Evolutionary conservation across 2,113 vertebrate species (phyloP).

Genomic region (Lepidiolamprologus cunningtoni): DNA sequence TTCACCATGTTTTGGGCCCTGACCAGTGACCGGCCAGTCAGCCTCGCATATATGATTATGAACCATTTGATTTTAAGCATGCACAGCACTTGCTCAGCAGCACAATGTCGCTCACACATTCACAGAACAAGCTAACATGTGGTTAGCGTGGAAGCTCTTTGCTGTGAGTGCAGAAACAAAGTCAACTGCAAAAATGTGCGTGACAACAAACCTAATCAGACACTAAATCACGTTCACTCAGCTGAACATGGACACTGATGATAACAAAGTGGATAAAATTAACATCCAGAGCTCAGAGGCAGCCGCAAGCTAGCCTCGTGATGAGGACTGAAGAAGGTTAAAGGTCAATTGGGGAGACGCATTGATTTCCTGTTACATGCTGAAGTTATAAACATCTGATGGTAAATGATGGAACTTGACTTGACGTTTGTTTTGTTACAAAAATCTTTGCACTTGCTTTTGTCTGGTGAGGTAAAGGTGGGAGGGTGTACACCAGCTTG

Average conservation of each 20-base stretch:
- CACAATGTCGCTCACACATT: neutral
- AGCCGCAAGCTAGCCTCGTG: fast-evolving
- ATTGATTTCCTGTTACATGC: neutral
- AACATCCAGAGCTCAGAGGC: neutral
- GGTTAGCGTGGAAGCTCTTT: neutral
- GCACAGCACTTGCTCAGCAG: neutral
- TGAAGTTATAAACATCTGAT: neutral
- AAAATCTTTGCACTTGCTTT: neutral
- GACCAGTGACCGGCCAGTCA: neutral
- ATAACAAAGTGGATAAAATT: neutral
- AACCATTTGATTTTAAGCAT: neutral
- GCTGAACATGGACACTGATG: neutral
- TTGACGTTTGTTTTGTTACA: neutral
- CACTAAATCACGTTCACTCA: neutral
- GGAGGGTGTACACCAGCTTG: neutral
- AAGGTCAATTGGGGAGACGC: neutral
- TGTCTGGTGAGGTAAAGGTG: neutral
- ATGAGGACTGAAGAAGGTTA: neutral
- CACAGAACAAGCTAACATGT: neutral
- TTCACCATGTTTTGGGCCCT: neutral
- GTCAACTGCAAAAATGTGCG: neutral
- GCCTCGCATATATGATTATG: neutral
- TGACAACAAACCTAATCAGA: neutral
- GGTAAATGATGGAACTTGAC: neutral
- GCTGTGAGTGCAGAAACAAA: neutral